A percentile compares a stretch with the other conserved stretches of the same genome.
phyloP scores from a whole-genome alignment of 2,113 vertebrate genomes.

The Strix aluco region DNA sequence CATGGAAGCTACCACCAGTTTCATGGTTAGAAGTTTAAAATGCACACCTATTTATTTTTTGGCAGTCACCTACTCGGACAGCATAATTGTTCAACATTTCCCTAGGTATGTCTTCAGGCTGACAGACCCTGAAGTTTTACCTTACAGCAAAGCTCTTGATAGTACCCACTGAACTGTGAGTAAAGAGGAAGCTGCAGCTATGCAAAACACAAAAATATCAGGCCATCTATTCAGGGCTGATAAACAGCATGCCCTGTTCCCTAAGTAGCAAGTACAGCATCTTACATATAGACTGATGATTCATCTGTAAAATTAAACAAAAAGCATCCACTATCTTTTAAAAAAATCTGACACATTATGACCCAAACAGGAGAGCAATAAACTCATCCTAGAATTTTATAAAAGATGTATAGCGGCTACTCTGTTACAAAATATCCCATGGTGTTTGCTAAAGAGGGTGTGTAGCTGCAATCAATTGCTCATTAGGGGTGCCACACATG shows the following conservation, averaged over 20 bases:
- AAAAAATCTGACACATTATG: background rate
- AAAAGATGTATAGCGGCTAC: background rate
- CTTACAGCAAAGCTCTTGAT: background rate
- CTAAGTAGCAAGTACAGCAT: background rate
- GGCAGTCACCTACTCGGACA: background rate
- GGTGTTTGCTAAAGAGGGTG: background rate
- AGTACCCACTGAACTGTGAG: background rate
- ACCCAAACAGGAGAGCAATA: background rate
- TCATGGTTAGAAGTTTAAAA: background rate
- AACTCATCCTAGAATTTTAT: background rate
- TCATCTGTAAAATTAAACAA: background rate
- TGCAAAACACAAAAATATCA: background rate
- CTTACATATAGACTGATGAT: background rate
- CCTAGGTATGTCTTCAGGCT: background rate
- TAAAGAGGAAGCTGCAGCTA: background rate
- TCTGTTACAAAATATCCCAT: background rate
- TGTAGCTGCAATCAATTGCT: background rate
- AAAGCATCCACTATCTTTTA: background rate
- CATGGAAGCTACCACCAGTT: background rate
- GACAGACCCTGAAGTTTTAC: background rate
- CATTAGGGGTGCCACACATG: background rate
- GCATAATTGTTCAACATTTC: background rate
- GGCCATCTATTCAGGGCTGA: background rate
- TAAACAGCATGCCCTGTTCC: background rate
- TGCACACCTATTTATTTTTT: background rate